These are phyloP conservation scores for Chaetodon auriga DNA, from an alignment of 2,113 vertebrate species.

Conservation along the genomic window DNA sequence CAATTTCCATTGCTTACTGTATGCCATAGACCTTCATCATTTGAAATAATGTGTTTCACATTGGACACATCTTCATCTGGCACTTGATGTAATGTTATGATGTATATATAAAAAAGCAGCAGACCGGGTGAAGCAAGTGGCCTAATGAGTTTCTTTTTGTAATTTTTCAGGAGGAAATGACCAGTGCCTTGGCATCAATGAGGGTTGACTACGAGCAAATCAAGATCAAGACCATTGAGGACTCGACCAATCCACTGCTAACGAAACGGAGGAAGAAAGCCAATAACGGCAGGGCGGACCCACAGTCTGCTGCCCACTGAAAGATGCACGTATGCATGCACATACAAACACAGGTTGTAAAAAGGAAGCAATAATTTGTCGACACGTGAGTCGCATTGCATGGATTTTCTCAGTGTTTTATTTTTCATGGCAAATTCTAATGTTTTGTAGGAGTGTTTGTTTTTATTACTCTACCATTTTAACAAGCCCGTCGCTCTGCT, in stretches of 20 bases:
- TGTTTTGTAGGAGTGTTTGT: conserved; percentile 79
- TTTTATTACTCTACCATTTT: conserved; percentile 81
- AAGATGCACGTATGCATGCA: conserved; percentile 59
- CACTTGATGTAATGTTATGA: background rate
- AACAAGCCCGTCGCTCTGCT: conserved; percentile 62
- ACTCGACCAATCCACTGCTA: conserved; percentile 95
- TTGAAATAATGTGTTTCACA: background rate
- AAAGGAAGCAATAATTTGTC: conserved; percentile 90
- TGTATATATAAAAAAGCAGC: background rate
- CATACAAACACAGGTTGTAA: conserved; percentile 81
- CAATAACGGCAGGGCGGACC: conserved; percentile 75
- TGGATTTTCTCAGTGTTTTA: conserved; percentile 76
- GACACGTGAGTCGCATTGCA: conserved; percentile 64
- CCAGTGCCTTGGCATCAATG: conserved; percentile 98
- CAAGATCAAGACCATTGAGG: conserved; percentile 98
- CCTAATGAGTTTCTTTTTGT: background rate
- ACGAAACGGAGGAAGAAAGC: conserved; percentile 96
- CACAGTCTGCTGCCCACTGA: conserved; percentile 81
- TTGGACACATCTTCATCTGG: background rate
- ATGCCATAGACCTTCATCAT: too few species aligned
- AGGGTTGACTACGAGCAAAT: conserved; percentile 97
- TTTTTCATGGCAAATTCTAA: conserved; percentile 75
- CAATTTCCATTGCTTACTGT: background rate
- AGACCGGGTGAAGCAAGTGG: background rate
- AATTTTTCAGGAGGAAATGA: conserved; percentile 95